Conservation (phyloP, 2,797 vertebrate genomes). For the Remorina albescens region DNA sequence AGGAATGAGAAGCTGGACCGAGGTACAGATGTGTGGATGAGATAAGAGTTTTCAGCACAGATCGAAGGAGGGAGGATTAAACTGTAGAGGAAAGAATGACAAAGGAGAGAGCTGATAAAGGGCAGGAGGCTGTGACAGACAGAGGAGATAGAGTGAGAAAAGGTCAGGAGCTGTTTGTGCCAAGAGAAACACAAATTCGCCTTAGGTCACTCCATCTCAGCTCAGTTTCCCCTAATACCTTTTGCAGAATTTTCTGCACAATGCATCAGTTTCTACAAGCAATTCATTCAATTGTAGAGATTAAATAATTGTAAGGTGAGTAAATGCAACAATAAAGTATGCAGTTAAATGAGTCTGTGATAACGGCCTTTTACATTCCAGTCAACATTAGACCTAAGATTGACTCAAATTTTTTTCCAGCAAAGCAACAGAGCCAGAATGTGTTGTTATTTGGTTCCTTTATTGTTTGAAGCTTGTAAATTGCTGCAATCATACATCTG, state of each 20-base stretch:
- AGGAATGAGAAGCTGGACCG: slow-evolving; percentile 8
- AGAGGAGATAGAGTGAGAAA: slow-evolving; percentile 20
- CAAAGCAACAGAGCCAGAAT: not conserved
- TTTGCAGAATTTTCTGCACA: not conserved
- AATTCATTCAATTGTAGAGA: not conserved
- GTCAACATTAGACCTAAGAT: not conserved
- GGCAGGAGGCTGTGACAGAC: slow-evolving; percentile 8
- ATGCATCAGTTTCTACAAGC: not conserved
- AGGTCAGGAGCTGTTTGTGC: slow-evolving; percentile 27
- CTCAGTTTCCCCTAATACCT: not conserved
- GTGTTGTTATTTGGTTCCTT: not conserved
- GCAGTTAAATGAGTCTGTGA: not conserved
- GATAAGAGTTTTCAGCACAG: slow-evolving; percentile 10
- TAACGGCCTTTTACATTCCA: not conserved
- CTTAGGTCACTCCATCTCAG: slow-evolving; percentile 9
- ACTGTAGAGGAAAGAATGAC: slow-evolving; percentile 28
- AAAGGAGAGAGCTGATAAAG: slow-evolving; percentile 13
- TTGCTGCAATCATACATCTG: not conserved
- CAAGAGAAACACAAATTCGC: slow-evolving; percentile 15
- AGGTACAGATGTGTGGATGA: slow-evolving; percentile 18
- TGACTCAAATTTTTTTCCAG: not conserved
- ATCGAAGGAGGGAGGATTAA: slow-evolving; percentile 2
- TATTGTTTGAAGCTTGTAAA: not conserved
- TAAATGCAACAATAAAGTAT: not conserved
- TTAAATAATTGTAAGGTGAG: too few relatives aligned